These are phyloP conservation scores for Luperina testacea DNA, from an alignment of 2,888 invertebrate species.

Conservation along the genomic window DNA sequence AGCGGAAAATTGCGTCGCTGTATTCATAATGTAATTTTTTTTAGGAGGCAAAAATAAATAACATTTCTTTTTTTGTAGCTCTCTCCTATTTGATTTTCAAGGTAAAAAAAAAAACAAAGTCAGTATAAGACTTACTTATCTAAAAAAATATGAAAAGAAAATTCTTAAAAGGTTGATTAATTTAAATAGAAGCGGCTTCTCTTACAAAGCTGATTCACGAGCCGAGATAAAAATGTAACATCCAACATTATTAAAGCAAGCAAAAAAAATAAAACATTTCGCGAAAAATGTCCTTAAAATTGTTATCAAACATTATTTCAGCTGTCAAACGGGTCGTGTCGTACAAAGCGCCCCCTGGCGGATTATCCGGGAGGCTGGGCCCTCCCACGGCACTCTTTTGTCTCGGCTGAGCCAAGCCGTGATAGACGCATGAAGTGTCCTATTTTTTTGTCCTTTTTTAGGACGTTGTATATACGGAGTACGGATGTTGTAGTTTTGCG, in stretches of 20 bases:
- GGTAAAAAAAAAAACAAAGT: conserved; percentile 8
- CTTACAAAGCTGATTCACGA: conserved; percentile 57
- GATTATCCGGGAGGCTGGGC: conserved; percentile 69
- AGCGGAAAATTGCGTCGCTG: not conserved
- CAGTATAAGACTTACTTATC: not conserved
- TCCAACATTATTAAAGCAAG: conserved; percentile 33
- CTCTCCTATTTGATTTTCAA: conserved; percentile 17
- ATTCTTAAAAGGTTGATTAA: conserved; percentile 53
- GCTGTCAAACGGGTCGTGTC: conserved; percentile 69
- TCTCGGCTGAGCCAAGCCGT: conserved; percentile 53
- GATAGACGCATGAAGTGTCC: conserved; percentile 65
- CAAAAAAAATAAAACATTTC: conserved; percentile 56
- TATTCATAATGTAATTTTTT: conserved; percentile 14
- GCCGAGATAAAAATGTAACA: conserved; percentile 55
- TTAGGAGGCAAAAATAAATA: conserved; percentile 6
- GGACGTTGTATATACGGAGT: conserved; percentile 30
- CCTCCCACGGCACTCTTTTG: conserved; percentile 68
- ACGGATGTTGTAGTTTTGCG: conserved; percentile 30
- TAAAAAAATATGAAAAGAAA: conserved; percentile 37
- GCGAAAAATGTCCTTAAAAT: conserved; percentile 62
- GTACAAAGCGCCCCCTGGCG: conserved; percentile 63
- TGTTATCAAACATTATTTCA: conserved; percentile 75
- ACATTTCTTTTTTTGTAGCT: conserved; percentile 10
- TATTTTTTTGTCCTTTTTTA: conserved; percentile 57
- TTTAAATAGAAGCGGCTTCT: conserved; percentile 58